Percentiles rank a stretch among this genome's conserved stretches.
phyloP scores from a whole-genome alignment of 2,797 vertebrate species.

The Sebastes taczanowskii region DNA sequence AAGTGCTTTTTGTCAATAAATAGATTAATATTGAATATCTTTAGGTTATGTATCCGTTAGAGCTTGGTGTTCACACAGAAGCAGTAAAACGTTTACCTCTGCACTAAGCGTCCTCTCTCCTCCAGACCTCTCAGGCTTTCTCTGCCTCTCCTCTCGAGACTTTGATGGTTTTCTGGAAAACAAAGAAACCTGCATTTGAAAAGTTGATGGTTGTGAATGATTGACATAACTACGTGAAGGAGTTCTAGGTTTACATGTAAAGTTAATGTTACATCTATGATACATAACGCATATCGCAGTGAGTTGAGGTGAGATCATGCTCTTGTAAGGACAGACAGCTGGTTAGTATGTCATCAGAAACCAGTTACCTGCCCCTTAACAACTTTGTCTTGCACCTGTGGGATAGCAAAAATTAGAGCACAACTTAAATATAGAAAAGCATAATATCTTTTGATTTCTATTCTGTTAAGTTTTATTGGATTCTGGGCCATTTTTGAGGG shows the following conservation, averaged over 20 bases:
- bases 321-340: constrained; percentile 15
- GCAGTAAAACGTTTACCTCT: constrained; percentile 62
- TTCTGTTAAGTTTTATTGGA: background rate
- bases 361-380: constrained; percentile 79
- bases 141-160: constrained; percentile 45
- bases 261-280: constrained; percentile 17
- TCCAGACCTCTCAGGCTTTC: constrained; percentile 49
- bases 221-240: background rate
- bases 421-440: background rate
- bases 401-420: constrained; percentile 41
- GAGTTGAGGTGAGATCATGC: constrained; percentile 39
- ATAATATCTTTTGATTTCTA: background rate
- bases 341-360: constrained; percentile 54
- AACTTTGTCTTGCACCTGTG: constrained; percentile 81
- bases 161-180: constrained; percentile 71
- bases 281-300: background rate
- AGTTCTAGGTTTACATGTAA: background rate
- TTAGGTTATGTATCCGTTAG: background rate
- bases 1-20: background rate
- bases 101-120: constrained; percentile 42
- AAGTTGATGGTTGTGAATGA: background rate
- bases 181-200: constrained; percentile 6
- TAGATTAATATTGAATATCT: background rate
- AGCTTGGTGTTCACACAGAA: background rate
- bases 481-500: background rate